phyloP scores from a whole-genome alignment of 2,113 vertebrate genomes.

The Siniperca chuatsi region DNA sequence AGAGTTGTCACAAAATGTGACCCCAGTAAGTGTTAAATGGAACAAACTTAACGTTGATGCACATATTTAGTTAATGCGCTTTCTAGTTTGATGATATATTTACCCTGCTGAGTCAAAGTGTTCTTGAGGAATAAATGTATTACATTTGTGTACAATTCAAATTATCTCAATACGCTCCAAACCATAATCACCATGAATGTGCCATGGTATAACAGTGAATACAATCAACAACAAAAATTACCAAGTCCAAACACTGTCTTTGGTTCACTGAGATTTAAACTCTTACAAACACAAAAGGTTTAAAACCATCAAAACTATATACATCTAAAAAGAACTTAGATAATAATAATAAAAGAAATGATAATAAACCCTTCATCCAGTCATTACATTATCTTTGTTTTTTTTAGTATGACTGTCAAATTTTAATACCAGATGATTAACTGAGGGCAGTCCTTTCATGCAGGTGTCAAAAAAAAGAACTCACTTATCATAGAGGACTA shows the following conservation, averaged over 20 bases:
- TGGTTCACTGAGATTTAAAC: constrained; percentile 13
- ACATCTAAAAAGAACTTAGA: background rate
- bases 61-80: background rate
- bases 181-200: background rate
- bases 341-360: too few species aligned
- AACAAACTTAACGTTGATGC: background rate
- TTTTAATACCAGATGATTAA: background rate
- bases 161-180: background rate
- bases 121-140: background rate
- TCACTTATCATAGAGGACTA: too few species aligned
- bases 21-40: background rate
- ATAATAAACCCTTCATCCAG: background rate
- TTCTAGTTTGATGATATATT: background rate
- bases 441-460: too few species aligned
- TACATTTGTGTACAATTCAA: background rate
- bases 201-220: background rate
- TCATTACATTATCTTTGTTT: background rate
- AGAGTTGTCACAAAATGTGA: background rate
- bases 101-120: background rate
- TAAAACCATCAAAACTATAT: background rate
- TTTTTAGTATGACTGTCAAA: background rate
- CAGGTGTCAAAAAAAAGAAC: background rate
- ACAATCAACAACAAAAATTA: background rate
- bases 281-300: background rate
- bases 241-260: background rate